Percentiles rank a stretch among this genome's conserved stretches.
phyloP scores from a whole-genome alignment of 2,113 vertebrate genomes.

The Planiliza haematocheilus region DNA sequence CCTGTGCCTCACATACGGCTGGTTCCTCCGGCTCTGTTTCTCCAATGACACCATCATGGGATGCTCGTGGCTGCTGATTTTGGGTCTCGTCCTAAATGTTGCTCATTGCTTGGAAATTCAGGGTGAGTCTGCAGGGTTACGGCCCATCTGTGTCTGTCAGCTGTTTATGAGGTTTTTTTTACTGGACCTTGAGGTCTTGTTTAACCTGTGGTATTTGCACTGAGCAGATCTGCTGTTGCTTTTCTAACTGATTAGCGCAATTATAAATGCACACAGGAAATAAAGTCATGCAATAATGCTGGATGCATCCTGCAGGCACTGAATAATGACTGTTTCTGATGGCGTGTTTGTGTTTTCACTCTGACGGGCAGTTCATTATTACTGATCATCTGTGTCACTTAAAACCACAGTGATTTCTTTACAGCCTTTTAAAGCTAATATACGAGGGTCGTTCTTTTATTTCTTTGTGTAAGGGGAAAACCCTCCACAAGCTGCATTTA shows the following conservation, averaged over 20 bases:
- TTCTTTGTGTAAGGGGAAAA: constrained; percentile 32
- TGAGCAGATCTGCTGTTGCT: constrained; percentile 40
- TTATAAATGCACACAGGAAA: constrained; percentile 46
- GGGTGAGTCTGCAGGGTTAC: constrained; percentile 74
- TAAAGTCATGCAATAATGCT: constrained; percentile 26
- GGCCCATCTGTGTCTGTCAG: constrained; percentile 60
- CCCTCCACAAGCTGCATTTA: constrained; percentile 24
- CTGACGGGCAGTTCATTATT: constrained; percentile 24
- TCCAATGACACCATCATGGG: constrained; percentile 75
- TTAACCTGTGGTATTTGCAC: constrained; percentile 62
- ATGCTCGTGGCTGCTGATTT: constrained; percentile 69
- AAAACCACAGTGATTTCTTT: constrained; percentile 40
- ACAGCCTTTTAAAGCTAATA: constrained; percentile 60
- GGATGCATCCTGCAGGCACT: constrained; percentile 2
- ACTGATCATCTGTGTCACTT: constrained; percentile 48
- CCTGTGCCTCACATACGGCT: constrained; percentile 10
- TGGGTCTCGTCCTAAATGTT: constrained; percentile 72
- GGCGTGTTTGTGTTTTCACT: constrained; percentile 28
- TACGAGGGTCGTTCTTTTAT: constrained; percentile 30
- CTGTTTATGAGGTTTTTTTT: constrained; percentile 68
- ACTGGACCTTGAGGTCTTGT: constrained; percentile 59
- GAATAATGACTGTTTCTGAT: constrained; percentile 23
- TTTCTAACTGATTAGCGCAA: constrained; percentile 49
- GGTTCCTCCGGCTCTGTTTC: constrained; percentile 33
- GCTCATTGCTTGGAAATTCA: constrained; percentile 64